Conservation (phyloP, 2,113 vertebrate genomes). For the Naja naja region DNA sequence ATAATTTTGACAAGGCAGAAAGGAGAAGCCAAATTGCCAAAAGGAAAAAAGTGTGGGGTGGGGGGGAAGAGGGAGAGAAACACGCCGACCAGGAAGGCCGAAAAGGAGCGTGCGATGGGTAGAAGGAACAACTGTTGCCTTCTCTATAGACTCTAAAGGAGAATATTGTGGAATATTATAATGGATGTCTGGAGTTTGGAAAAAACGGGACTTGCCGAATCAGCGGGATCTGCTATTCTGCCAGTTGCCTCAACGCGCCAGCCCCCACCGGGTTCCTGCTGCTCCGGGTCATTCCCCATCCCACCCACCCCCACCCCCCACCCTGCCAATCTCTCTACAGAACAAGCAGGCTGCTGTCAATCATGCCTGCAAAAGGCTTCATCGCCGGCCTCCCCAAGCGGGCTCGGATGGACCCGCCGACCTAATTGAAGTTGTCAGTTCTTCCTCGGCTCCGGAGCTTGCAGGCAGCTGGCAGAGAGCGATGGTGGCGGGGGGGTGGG, state of each 20-base stretch:
- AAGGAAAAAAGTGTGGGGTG: no score
- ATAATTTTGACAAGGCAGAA: background rate
- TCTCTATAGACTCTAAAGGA: background rate
- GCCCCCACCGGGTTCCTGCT: background rate
- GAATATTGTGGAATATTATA: rapidly evolving
- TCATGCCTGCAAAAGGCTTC: background rate
- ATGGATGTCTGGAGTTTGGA: background rate
- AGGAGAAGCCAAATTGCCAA: background rate
- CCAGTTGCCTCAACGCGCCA: background rate
- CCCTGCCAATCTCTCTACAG: background rate
- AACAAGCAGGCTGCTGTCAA: background rate
- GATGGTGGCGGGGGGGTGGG: background rate
- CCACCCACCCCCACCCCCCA: background rate
- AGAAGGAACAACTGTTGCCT: background rate
- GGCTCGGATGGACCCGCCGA: background rate
- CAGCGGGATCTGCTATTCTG: background rate
- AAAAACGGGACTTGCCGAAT: background rate
- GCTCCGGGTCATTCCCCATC: background rate
- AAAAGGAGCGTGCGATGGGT: background rate
- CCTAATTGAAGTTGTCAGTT: conserved; percentile 12
- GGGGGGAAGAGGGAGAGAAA: rapidly evolving
- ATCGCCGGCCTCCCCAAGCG: background rate
- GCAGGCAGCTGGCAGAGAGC: background rate
- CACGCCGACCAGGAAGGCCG: background rate
- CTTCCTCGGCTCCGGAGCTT: background rate